Conservation (phyloP, 2,888 invertebrate genomes). For the Melipona beecheii region DNA sequence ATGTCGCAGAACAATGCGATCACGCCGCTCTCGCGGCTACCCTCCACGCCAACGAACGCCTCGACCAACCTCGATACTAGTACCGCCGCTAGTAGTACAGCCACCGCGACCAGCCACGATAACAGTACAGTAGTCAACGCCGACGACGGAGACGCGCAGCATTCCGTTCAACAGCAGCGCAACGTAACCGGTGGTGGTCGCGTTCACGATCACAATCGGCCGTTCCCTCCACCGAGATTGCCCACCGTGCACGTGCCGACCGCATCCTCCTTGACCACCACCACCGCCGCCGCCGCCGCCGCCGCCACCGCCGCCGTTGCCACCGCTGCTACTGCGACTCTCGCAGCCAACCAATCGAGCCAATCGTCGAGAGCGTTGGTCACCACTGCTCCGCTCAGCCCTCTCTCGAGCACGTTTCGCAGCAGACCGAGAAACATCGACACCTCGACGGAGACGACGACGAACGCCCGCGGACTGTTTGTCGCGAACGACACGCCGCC, state of each 20-base stretch:
- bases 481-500: slow-evolving; percentile 59
- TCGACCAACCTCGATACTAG: slow-evolving; percentile 83
- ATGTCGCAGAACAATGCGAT: slow-evolving; percentile 80
- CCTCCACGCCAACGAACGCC: slow-evolving; percentile 78
- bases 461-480: slow-evolving; percentile 31
- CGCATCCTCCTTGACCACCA: slow-evolving; percentile 60
- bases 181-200: slow-evolving; percentile 46
- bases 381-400: slow-evolving; percentile 86
- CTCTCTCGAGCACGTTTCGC: slow-evolving; percentile 84
- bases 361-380: slow-evolving; percentile 84
- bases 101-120: slow-evolving; percentile 78
- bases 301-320: slow-evolving; percentile 72
- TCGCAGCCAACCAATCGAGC: slow-evolving; percentile 62
- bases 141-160: slow-evolving; percentile 49
- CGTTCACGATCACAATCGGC: slow-evolving; percentile 80
- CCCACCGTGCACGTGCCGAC: slow-evolving; percentile 56
- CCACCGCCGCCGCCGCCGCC: slow-evolving; percentile 73
- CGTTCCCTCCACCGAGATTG: slow-evolving; percentile 80
- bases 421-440: slow-evolving; percentile 64
- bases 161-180: slow-evolving; percentile 22
- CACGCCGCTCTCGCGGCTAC: slow-evolving; percentile 79
- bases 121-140: slow-evolving; percentile 85
- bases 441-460: slow-evolving; percentile 61
- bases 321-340: slow-evolving; percentile 45
- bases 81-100: slow-evolving; percentile 1